Evolutionary conservation across 2,113 vertebrate genomes (phyloP).

Genomic region (Enhydra lutris): DNA sequence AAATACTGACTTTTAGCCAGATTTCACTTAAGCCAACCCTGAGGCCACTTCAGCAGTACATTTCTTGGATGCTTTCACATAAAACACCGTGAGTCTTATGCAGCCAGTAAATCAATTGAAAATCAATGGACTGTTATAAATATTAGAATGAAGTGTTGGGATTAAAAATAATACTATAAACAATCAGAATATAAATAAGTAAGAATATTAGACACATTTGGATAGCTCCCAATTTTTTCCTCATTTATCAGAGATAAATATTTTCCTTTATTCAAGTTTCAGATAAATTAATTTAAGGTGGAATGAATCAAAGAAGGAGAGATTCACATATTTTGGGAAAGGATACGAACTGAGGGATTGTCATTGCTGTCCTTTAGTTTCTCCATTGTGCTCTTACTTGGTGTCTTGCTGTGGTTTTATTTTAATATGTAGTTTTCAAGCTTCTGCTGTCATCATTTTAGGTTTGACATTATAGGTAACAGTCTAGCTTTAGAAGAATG

Average conservation of each 20-base stretch:
- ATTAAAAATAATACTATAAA: neutral
- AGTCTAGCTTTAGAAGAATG: neutral
- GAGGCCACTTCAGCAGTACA: neutral
- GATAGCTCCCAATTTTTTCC: neutral
- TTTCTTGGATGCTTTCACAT: neutral
- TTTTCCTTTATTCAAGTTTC: neutral
- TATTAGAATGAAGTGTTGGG: neutral
- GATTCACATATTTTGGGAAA: neutral
- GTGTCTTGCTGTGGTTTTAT: neutral
- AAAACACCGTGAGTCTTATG: neutral
- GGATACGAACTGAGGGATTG: neutral
- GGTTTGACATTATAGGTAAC: neutral
- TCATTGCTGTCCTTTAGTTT: neutral
- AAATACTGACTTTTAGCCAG: neutral
- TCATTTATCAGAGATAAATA: neutral
- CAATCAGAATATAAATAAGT: neutral
- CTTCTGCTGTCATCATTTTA: neutral
- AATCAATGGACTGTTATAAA: neutral
- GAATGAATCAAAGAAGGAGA: neutral
- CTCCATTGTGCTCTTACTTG: neutral
- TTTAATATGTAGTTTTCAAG: neutral
- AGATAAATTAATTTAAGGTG: neutral
- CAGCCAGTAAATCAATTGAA: neutral
- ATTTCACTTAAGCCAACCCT: neutral
- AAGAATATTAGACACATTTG: neutral